phyloP scores from a whole-genome alignment of 2,888 invertebrate genomes.

The Polietes domitor region DNA sequence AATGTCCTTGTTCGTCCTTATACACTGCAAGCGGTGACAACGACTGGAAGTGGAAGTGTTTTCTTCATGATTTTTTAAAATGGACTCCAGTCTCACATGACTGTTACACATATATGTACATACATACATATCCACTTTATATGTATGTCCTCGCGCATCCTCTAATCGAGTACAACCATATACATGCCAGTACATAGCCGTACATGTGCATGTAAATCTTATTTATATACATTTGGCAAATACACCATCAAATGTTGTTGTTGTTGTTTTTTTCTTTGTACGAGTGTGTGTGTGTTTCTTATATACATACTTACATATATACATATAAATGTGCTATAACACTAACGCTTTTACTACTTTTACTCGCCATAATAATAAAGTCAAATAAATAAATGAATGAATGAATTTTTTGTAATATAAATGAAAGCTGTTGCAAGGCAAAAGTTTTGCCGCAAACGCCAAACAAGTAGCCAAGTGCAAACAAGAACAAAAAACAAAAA shows the following conservation, averaged over 20 bases:
- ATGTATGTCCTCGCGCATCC: not conserved
- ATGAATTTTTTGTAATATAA: conserved; percentile 18
- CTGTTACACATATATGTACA: too few relatives aligned
- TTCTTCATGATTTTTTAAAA: not conserved
- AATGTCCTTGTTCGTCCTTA: conserved; percentile 21
- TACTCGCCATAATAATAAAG: conserved; percentile 38
- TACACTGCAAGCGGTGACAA: not conserved
- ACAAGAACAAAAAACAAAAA: not conserved
- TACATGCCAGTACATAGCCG: not conserved
- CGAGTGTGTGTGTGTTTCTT: conserved; percentile 7
- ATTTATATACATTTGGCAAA: not conserved
- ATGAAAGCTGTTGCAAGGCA: not conserved
- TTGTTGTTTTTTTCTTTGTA: conserved; percentile 3
- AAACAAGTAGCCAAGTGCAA: not conserved
- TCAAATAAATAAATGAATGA: conserved; percentile 18
- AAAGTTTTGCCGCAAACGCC: not conserved
- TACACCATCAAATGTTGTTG: conserved; percentile 36
- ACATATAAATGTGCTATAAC: not conserved
- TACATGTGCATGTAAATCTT: conserved; percentile 7
- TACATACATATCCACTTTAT: not conserved
- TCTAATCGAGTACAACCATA: not conserved
- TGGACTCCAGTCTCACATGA: not conserved
- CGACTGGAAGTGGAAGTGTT: conserved; percentile 6
- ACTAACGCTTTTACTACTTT: conserved; percentile 42
- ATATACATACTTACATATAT: not conserved